Conservation (phyloP, 2,113 vertebrate genomes). For the Odocoileus hemionus region DNA sequence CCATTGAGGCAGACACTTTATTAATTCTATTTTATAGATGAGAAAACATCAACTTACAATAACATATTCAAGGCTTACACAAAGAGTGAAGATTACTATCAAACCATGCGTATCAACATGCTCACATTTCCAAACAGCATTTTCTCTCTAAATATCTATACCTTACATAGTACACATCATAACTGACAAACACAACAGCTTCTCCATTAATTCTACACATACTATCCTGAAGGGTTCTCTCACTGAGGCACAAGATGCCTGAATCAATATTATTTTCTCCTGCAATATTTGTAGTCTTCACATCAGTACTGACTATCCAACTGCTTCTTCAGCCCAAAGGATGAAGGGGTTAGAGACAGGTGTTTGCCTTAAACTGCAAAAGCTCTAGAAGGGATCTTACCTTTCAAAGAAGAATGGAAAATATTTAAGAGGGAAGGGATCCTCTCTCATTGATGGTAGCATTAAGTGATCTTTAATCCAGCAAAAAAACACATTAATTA, state of each 20-base stretch:
- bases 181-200: not conserved
- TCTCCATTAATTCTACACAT: not conserved
- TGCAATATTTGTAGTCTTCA: not conserved
- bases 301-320: not conserved
- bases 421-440: not conserved
- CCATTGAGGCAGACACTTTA: not conserved
- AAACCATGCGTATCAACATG: not conserved
- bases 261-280: not conserved
- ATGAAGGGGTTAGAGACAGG: not conserved
- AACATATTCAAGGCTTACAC: not conserved
- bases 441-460: not conserved
- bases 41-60: not conserved
- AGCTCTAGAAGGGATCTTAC: not conserved
- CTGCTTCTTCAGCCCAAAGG: not conserved
- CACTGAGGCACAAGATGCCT: not conserved
- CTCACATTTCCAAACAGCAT: not conserved
- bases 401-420: not conserved
- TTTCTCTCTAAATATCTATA: not conserved
- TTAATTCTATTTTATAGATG: not conserved
- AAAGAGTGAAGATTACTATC: not conserved
- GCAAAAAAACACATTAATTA: not conserved
- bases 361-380: slow-evolving; percentile 13
- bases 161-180: not conserved
- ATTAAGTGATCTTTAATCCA: not conserved
- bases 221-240: not conserved